phyloP scores from a whole-genome alignment of 2,888 invertebrate species.

The Apamea sordens region DNA sequence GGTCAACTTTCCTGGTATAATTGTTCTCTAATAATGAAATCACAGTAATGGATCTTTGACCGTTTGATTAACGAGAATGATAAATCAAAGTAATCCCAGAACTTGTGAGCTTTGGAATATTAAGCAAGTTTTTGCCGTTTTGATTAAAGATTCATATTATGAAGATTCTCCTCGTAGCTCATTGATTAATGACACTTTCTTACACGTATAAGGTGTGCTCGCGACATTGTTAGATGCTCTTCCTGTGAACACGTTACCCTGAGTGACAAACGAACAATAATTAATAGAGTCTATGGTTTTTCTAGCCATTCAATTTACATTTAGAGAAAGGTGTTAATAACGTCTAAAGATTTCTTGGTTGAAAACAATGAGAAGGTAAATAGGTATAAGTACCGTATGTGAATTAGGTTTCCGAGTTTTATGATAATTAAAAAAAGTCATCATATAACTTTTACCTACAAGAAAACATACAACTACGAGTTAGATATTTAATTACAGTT shows the following conservation, averaged over 20 bases:
- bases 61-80: slow-evolving; percentile 81
- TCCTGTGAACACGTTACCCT: slow-evolving; percentile 27
- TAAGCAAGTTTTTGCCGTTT: slow-evolving; percentile 75
- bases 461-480: background rate
- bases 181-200: slow-evolving; percentile 81
- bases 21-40: slow-evolving; percentile 81
- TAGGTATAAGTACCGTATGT: background rate
- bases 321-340: background rate
- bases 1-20: slow-evolving; percentile 74
- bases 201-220: slow-evolving; percentile 9
- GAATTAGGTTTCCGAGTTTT: background rate
- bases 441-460: background rate
- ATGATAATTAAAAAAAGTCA: background rate
- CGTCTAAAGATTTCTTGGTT: background rate
- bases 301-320: slow-evolving; percentile 10
- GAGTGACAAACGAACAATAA: slow-evolving; percentile 38
- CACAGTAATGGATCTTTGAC: slow-evolving; percentile 81
- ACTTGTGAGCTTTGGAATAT: slow-evolving; percentile 51
- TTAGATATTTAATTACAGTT: background rate
- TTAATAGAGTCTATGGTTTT: slow-evolving; percentile 4
- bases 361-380: background rate
- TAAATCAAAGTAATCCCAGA: slow-evolving; percentile 73
- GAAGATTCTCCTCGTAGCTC: slow-evolving; percentile 66
- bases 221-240: slow-evolving; percentile 45
- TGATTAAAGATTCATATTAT: slow-evolving; percentile 74